These are phyloP conservation scores for Tupaia chinensis DNA, from an alignment of 2,113 vertebrate species.

Conservation along the genomic window DNA sequence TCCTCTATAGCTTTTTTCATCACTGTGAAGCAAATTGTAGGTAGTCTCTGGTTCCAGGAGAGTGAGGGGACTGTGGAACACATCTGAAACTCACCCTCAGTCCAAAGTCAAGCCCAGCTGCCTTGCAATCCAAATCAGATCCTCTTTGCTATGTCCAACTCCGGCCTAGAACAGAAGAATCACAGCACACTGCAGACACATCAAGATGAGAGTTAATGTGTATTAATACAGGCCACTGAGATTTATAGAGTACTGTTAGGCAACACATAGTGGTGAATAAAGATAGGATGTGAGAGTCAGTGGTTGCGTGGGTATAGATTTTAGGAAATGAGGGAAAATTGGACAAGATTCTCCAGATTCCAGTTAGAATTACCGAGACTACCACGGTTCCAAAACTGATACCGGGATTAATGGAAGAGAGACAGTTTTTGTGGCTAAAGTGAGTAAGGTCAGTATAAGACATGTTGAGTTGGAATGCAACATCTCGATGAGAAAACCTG, in stretches of 20 bases:
- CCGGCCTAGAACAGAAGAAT: neutral
- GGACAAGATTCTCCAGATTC: neutral
- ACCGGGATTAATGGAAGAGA: neutral
- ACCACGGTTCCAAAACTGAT: neutral
- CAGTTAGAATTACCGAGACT: neutral
- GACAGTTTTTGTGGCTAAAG: neutral
- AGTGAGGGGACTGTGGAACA: neutral
- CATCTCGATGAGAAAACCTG: neutral
- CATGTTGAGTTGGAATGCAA: neutral
- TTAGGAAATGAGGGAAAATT: neutral
- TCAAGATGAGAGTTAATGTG: neutral
- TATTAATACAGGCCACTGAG: neutral
- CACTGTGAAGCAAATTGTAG: neutral
- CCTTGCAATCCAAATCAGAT: neutral
- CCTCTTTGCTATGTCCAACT: too few species aligned
- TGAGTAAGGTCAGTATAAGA: neutral
- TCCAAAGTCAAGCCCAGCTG: neutral
- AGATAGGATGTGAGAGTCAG: neutral
- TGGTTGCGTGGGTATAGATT: neutral
- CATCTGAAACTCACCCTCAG: neutral
- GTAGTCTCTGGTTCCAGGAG: neutral
- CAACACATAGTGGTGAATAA: neutral
- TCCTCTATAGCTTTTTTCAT: neutral
- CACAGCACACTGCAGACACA: neutral
- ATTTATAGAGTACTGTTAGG: neutral